These are phyloP conservation scores for Loris lydekkerianus DNA, from an alignment of 2,797 vertebrate genomes.

Conservation along the genomic window DNA sequence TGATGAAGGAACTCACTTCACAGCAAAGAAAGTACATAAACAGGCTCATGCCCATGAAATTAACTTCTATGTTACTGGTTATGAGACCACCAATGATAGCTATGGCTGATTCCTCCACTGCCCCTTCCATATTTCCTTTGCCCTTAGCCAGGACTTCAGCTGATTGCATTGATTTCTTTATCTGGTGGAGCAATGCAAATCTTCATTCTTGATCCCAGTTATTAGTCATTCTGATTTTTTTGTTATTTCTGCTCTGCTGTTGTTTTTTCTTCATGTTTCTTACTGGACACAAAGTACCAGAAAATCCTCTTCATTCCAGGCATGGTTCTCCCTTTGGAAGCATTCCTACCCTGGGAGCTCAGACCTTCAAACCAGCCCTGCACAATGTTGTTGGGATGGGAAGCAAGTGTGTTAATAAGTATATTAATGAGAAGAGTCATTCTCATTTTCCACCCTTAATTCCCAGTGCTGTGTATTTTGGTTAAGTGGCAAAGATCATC, in stretches of 20 bases:
- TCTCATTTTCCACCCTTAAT: neutral
- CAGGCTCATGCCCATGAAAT: too few relatives aligned
- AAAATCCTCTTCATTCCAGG: neutral
- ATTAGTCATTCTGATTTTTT: neutral
- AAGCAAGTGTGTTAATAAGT: neutral
- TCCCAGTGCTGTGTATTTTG: neutral
- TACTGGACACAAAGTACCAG: neutral
- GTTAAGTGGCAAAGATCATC: neutral
- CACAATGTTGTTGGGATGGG: neutral
- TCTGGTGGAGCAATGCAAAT: neutral
- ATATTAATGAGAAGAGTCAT: neutral
- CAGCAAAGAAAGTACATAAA: too few relatives aligned
- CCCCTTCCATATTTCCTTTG: neutral
- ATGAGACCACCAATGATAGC: neutral
- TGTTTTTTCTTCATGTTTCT: neutral
- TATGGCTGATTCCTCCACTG: neutral
- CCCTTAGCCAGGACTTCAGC: neutral
- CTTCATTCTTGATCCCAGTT: neutral
- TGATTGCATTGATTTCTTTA: neutral
- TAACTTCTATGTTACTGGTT: neutral
- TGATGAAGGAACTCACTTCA: too few relatives aligned
- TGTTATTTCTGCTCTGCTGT: neutral
- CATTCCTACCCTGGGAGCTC: neutral
- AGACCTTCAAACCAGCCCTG: neutral
- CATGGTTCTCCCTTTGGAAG: neutral